A percentile compares a stretch with the other conserved stretches of the same genome.
These are phyloP conservation scores for Erythrolamprus reginae DNA, from an alignment of 2,113 vertebrate species.

Conservation along the genomic window DNA sequence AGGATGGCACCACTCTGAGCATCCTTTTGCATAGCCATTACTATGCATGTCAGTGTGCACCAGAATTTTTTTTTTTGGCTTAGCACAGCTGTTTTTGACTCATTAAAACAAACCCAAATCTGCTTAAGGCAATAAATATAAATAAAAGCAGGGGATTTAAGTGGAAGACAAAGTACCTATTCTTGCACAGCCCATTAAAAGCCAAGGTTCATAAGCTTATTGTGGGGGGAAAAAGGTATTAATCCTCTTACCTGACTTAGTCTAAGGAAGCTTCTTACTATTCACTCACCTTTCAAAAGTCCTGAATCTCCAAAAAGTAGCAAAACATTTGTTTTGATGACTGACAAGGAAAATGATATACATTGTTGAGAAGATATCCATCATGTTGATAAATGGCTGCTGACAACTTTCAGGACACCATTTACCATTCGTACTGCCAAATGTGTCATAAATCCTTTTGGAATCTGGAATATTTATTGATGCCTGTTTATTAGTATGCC, in stretches of 20 bases:
- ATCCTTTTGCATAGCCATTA: background rate
- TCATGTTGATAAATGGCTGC: slow-evolving; percentile 18
- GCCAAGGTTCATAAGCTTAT: background rate
- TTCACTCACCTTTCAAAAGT: background rate
- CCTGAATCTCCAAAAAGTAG: slow-evolving; percentile 1
- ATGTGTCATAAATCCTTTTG: slow-evolving; percentile 7
- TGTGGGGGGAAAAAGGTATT: background rate
- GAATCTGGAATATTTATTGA: slow-evolving; percentile 24
- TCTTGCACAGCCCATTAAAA: background rate
- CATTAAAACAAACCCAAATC: background rate
- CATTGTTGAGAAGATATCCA: slow-evolving; percentile 18
- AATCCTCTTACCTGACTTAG: slow-evolving; percentile 13
- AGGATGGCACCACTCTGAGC: background rate
- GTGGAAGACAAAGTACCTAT: background rate
- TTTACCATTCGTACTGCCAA: background rate
- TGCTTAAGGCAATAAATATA: background rate
- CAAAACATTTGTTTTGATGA: slow-evolving; percentile 2
- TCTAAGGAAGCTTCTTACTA: background rate
- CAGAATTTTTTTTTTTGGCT: background rate
- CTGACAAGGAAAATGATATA: slow-evolving; percentile 8
- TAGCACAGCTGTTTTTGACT: background rate
- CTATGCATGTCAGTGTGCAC: background rate
- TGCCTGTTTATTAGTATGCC: background rate
- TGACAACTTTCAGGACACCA: slow-evolving; percentile 1
- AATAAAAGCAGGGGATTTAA: background rate